Conservation (phyloP, 2,888 invertebrate species). For the Tipula unca region DNA sequence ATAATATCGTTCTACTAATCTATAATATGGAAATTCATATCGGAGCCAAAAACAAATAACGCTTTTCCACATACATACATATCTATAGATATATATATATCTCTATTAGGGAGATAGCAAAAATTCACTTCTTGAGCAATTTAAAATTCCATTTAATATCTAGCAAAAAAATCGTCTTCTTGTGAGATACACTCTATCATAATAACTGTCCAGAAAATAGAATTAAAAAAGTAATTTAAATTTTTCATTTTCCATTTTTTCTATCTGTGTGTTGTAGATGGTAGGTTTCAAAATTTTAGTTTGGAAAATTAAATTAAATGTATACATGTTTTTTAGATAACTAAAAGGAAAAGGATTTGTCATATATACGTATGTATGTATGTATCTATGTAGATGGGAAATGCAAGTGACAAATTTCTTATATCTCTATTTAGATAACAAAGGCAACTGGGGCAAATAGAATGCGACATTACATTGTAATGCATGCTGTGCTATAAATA, state of each 20-base stretch:
- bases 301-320: not conserved
- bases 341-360: not conserved
- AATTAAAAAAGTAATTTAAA: not conserved
- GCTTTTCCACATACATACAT: not conserved
- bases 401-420: not conserved
- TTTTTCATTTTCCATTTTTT: not conserved
- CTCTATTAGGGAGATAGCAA: not conserved
- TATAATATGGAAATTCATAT: not conserved
- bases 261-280: not conserved
- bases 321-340: not conserved
- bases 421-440: not conserved
- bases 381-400: not conserved
- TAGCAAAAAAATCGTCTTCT: not conserved
- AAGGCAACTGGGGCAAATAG: not conserved
- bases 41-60: not conserved
- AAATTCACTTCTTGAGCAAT: not conserved
- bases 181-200: not conserved
- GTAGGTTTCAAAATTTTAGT: not conserved
- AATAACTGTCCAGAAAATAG: conserved; percentile 8
- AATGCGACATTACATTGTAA: not conserved
- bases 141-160: not conserved
- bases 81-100: not conserved
- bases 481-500: not conserved
- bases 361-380: too few species aligned
- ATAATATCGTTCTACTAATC: not conserved